Evolutionary conservation across 2,113 vertebrate species (phyloP).

Genomic region (Polyodon spathula): DNA sequence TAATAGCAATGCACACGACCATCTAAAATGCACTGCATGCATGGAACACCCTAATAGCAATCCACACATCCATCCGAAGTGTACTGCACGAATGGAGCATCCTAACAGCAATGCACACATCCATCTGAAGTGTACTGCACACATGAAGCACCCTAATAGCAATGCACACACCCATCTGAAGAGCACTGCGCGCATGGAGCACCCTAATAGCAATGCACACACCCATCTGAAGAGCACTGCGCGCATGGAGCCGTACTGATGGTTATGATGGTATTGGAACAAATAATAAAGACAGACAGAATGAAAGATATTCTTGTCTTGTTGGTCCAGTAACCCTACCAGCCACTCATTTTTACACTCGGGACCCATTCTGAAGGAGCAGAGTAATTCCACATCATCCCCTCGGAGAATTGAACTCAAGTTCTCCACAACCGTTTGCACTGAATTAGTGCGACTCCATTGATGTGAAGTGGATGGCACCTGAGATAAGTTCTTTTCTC

Average conservation of each 20-base stretch:
- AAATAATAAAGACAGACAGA: too few species aligned
- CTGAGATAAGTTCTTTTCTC: slow-evolving; percentile 38
- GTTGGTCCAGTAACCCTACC: slow-evolving; percentile 1
- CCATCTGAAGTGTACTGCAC: too few species aligned
- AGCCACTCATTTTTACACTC: slow-evolving; percentile 10
- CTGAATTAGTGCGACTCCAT: slow-evolving; percentile 27
- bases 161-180: too few species aligned
- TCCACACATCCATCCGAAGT: too few species aligned
- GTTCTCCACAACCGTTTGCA: slow-evolving; percentile 26
- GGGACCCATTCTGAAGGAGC: slow-evolving; percentile 13
- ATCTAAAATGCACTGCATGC: too few species aligned
- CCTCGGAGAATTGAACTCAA: slow-evolving; percentile 31
- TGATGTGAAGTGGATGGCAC: slow-evolving; percentile 37
- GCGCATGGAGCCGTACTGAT: slow-evolving; percentile 9
- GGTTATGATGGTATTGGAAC: slow-evolving; percentile 5
- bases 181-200: too few species aligned
- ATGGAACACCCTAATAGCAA: too few species aligned
- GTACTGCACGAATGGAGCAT: too few species aligned
- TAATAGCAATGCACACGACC: too few species aligned
- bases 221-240: background rate
- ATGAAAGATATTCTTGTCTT: slow-evolving; percentile 24
- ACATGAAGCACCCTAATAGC: too few species aligned
- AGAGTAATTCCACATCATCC: slow-evolving; percentile 24
- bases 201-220: too few species aligned
- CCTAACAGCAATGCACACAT: too few species aligned